phyloP scores from a whole-genome alignment of 2,797 vertebrate genomes.

The Tadarida brasiliensis region DNA sequence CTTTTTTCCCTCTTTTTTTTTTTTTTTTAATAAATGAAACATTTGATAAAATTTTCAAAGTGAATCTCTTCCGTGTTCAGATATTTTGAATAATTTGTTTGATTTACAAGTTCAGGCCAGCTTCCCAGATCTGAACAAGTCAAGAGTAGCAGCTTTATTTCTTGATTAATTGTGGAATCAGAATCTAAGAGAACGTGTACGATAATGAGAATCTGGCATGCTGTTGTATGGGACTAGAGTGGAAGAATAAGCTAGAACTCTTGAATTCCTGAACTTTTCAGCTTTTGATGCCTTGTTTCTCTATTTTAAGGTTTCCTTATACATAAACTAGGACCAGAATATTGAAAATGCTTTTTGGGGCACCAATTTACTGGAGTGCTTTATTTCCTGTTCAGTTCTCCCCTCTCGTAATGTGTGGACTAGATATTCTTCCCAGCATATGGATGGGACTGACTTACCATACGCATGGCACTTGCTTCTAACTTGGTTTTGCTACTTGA shows the following conservation, averaged over 20 bases:
- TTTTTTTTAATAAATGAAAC: neutral
- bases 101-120: constrained; percentile 35
- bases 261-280: constrained; percentile 51
- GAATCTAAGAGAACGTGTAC: constrained; percentile 29
- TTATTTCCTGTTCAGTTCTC: neutral
- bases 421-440: neutral
- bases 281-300: neutral
- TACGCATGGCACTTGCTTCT: neutral
- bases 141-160: neutral
- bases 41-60: constrained; percentile 42
- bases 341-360: constrained; percentile 21
- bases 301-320: constrained; percentile 19
- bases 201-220: neutral
- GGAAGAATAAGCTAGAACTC: neutral
- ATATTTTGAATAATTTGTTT: constrained; percentile 59
- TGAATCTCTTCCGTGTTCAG: constrained; percentile 35
- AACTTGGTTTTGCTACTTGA: neutral
- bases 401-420: neutral
- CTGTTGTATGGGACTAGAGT: neutral
- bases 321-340: neutral
- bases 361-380: neutral
- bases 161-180: neutral
- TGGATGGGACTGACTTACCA: neutral
- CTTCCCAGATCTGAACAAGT: neutral
- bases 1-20: neutral